Evolutionary conservation across 2,113 vertebrate species (phyloP).

Genomic region (Trematocara stigmaticum): DNA sequence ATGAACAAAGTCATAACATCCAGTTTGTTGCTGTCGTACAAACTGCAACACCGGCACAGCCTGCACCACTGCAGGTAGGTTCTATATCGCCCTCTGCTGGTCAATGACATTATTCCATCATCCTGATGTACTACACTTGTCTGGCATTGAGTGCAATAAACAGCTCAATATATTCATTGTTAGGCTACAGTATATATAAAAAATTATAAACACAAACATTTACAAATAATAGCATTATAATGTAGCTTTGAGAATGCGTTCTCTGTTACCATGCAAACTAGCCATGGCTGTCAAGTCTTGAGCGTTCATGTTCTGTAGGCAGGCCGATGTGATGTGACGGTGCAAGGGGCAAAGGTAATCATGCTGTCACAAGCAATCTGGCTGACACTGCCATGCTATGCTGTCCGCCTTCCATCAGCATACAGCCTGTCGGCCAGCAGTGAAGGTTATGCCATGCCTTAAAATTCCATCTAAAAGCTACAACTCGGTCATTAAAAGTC

Average conservation of each 20-base stretch:
- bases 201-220: neutral
- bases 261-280: conserved; percentile 58
- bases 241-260: neutral
- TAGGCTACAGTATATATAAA: neutral
- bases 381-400: conserved; percentile 4
- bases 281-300: conserved; percentile 43
- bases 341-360: conserved; percentile 64
- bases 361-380: conserved; percentile 62
- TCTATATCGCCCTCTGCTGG: conserved; percentile 22
- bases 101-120: neutral
- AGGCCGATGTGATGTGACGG: conserved; percentile 63
- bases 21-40: neutral
- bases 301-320: neutral
- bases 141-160: fast-evolving
- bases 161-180: neutral
- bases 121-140: neutral
- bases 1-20: neutral
- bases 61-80: neutral
- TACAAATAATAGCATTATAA: neutral
- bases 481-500: neutral
- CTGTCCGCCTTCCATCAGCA: neutral
- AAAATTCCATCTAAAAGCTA: neutral
- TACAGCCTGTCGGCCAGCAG: neutral
- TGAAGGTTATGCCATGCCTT: neutral
- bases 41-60: neutral